Percentiles rank a stretch among this genome's conserved stretches.
Evolutionary conservation across 1,140 invertebrate genomes (phyloP).

Genomic region (Panonychus citri): DNA sequence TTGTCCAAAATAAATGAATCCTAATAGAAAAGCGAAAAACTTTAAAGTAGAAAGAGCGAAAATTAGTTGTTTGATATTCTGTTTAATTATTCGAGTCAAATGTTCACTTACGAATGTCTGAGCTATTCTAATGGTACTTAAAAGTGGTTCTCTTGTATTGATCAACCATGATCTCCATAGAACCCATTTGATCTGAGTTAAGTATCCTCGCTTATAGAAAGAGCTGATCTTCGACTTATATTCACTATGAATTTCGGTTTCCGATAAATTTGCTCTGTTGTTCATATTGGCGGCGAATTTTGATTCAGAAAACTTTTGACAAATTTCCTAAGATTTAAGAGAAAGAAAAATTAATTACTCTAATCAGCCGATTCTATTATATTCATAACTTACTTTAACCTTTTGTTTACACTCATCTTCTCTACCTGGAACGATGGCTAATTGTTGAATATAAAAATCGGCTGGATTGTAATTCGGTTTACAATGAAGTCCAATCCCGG

Average conservation of each 20-base stretch:
- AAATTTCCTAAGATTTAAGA: conserved; percentile 35
- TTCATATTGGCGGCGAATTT: no score
- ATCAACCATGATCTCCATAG: conserved; percentile 72
- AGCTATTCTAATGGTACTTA: conserved; percentile 61
- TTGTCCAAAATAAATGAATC: conserved; percentile 68
- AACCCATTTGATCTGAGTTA: conserved; percentile 60
- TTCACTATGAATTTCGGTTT: no score
- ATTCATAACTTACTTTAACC: conserved; percentile 18
- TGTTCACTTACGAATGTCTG: conserved; percentile 54
- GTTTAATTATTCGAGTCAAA: neutral
- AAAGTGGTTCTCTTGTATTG: conserved; percentile 61
- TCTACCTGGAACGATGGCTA: conserved; percentile 47
- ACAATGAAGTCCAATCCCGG: conserved; percentile 37
- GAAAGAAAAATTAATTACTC: no score
- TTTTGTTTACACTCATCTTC: conserved; percentile 34
- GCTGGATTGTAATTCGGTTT: neutral
- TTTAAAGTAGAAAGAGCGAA: conserved; percentile 19
- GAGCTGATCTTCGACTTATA: no score
- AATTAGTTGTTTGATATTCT: neutral
- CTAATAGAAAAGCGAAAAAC: conserved; percentile 63
- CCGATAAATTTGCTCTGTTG: no score
- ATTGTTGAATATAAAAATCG: conserved; percentile 25
- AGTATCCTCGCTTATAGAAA: conserved; percentile 45
- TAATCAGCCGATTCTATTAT: no score
- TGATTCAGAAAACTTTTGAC: no score